phyloP scores from a whole-genome alignment of 1,140 invertebrate species.

The Limonius californicus region DNA sequence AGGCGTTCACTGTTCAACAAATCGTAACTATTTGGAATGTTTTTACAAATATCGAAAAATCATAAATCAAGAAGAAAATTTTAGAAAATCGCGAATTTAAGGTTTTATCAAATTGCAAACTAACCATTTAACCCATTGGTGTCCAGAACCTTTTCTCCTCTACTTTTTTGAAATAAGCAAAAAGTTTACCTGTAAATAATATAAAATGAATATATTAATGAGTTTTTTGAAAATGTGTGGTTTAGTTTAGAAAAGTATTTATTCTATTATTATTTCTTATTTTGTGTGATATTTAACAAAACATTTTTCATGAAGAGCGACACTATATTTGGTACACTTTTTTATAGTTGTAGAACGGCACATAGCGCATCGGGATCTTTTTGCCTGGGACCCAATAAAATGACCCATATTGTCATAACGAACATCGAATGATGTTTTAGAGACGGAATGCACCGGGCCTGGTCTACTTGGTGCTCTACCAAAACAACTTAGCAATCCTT shows the following conservation, averaged over 20 bases:
- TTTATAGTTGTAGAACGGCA: neutral
- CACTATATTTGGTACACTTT: neutral
- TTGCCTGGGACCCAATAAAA: neutral
- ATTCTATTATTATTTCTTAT: no score
- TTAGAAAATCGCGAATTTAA: no score
- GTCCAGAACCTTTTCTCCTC: conserved; percentile 1
- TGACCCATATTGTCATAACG: neutral
- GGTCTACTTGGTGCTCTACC: neutral
- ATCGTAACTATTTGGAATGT: no score
- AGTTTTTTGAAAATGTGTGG: no score
- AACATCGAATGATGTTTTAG: neutral
- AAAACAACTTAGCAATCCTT: neutral
- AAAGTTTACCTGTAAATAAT: neutral
- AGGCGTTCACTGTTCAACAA: no score
- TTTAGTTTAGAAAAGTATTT: no score
- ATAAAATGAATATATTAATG: neutral
- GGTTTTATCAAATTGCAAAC: no score
- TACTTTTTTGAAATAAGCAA: neutral
- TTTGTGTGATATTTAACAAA: neutral
- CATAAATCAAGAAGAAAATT: no score
- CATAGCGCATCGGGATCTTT: neutral
- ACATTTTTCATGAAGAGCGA: conserved; percentile 3
- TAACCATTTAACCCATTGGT: conserved; percentile 3
- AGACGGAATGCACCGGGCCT: neutral
- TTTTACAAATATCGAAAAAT: no score